A percentile compares a stretch with the other conserved stretches of the same genome.
Conservation (phyloP, 2,113 vertebrate genomes). For the Mesoclemmys tuberculata region DNA sequence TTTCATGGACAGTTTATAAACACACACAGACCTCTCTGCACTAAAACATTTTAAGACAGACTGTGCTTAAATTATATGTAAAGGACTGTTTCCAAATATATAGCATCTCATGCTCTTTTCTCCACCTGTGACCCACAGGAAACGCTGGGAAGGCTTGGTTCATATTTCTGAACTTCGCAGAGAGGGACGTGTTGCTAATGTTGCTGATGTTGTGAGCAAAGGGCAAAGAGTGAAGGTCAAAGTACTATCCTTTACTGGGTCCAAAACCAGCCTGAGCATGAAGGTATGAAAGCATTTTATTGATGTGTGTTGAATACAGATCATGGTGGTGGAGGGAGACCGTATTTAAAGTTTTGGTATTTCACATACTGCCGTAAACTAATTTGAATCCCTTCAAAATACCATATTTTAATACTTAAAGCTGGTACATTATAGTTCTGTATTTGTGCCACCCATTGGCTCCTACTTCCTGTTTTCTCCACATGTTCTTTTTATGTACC, state of each 20-base stretch:
- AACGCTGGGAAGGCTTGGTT: constrained; percentile 97
- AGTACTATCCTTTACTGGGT: constrained; percentile 97
- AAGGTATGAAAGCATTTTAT: constrained; percentile 81
- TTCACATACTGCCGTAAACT: neutral
- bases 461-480: neutral
- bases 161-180: constrained; percentile 97
- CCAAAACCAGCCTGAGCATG: constrained; percentile 99
- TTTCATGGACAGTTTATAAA: neutral
- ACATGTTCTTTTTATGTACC: neutral
- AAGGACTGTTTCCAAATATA: neutral
- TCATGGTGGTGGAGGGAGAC: neutral
- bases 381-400: fast-evolving
- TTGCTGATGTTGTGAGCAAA: constrained; percentile 98
- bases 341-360: neutral
- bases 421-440: neutral
- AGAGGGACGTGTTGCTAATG: constrained; percentile 95
- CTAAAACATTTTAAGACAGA: neutral
- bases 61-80: neutral
- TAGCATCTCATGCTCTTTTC: neutral
- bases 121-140: constrained; percentile 73
- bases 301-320: neutral
- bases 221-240: constrained; percentile 98
- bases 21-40: fast-evolving
- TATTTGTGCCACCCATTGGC: neutral
- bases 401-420: neutral